phyloP scores from a whole-genome alignment of 2,888 invertebrate genomes.

The Amblyteles armatorius region DNA sequence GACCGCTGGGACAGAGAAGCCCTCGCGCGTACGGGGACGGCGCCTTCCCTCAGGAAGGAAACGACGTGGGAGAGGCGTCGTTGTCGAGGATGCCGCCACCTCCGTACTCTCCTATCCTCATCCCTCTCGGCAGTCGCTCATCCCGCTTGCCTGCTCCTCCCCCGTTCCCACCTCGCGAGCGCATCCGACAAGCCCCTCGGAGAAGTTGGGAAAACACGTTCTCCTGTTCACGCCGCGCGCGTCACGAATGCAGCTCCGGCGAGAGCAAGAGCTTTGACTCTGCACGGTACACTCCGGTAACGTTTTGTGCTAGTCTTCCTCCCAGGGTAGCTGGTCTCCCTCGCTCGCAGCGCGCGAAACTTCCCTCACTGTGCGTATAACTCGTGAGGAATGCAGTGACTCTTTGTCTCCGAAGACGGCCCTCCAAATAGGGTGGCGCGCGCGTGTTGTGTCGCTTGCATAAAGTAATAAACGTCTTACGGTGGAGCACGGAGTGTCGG shows the following conservation, averaged over 20 bases:
- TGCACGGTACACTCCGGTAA: background rate
- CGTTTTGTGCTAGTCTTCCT: slow-evolving; percentile 28
- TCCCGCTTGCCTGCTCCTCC: slow-evolving; percentile 1
- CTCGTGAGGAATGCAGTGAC: slow-evolving; percentile 47
- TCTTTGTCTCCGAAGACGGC: slow-evolving; percentile 13
- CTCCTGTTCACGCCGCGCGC: slow-evolving; percentile 21
- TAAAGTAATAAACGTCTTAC: background rate
- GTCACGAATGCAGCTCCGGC: slow-evolving; percentile 27
- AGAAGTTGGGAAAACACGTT: slow-evolving; percentile 56
- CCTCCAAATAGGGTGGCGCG: background rate
- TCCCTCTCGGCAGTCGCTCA: slow-evolving; percentile 11
- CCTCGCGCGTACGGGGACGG: slow-evolving; percentile 22
- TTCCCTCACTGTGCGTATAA: slow-evolving; percentile 29
- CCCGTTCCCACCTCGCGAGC: background rate
- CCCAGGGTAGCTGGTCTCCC: background rate
- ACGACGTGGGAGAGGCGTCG: slow-evolving; percentile 51
- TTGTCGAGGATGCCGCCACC: slow-evolving; percentile 63
- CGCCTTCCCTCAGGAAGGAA: slow-evolving; percentile 54
- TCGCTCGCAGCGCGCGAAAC: slow-evolving; percentile 11
- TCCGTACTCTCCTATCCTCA: slow-evolving; percentile 46
- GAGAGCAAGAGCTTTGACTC: background rate
- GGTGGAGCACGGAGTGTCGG: background rate
- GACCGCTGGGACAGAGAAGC: slow-evolving; percentile 38
- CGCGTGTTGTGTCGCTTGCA: background rate
- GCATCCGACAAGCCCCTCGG: slow-evolving; percentile 33